phyloP scores from a whole-genome alignment of 2,888 invertebrate species.

The Unio pictorum region DNA sequence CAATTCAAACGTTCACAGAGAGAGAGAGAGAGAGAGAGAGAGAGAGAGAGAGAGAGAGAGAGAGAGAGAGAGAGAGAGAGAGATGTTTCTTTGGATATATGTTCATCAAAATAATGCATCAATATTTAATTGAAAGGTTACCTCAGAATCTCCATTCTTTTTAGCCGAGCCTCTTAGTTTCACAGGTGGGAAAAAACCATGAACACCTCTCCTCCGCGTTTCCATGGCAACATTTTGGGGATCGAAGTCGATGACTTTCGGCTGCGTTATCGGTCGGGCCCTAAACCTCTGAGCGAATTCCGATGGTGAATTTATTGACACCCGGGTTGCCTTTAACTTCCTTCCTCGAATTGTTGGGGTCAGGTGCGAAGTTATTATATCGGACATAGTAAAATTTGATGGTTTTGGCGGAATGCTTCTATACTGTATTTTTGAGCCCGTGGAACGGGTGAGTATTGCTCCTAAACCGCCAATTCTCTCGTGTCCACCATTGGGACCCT shows the following conservation, averaged over 20 bases:
- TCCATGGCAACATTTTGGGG: conserved; percentile 29
- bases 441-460: no score
- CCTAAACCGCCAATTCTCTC: no score
- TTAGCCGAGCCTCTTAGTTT: conserved; percentile 40
- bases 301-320: conserved; percentile 45
- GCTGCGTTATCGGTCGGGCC: conserved; percentile 49
- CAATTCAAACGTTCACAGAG: no score
- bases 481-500: no score
- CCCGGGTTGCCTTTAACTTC: conserved; percentile 34
- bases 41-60: no score
- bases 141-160: conserved; percentile 14
- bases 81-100: no score
- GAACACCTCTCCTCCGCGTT: conserved; percentile 36
- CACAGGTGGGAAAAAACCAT: conserved; percentile 55
- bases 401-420: conserved; percentile 51
- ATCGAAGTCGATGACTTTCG: conserved; percentile 55
- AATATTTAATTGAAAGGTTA: conserved; percentile 2
- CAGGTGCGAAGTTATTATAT: conserved; percentile 33
- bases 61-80: no score
- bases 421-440: conserved; percentile 10
- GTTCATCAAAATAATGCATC: no score
- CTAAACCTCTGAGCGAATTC: conserved; percentile 55
- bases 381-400: conserved; percentile 44
- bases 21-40: no score
- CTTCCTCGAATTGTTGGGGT: conserved; percentile 18